Percentiles rank a stretch among this genome's conserved stretches.
Conservation (phyloP, 2,888 invertebrate genomes). For the Chaetoderma sp. region DNA sequence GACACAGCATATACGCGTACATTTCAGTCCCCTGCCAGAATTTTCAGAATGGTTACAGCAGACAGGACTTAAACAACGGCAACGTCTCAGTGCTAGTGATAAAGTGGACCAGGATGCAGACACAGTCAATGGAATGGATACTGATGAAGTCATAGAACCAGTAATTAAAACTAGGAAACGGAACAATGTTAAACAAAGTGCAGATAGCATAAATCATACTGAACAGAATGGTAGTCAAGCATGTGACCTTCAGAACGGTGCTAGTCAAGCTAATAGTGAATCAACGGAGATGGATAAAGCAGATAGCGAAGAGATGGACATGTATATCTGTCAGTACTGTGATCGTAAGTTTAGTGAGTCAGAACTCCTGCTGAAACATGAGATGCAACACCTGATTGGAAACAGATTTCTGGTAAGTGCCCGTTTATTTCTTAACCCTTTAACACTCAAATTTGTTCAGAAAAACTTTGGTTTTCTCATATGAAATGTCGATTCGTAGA, state of each 20-base stretch:
- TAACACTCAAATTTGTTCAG: too few species aligned
- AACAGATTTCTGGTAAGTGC: constrained; percentile 60
- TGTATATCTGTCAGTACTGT: constrained; percentile 62
- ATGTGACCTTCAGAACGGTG: not conserved
- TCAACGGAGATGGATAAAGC: not conserved
- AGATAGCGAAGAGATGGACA: not conserved
- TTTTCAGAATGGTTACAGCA: constrained; percentile 59
- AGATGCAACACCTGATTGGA: constrained; percentile 63
- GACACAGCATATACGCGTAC: constrained; percentile 83
- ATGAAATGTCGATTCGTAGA: too few species aligned
- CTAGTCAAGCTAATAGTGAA: not conserved
- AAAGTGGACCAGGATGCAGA: not conserved
- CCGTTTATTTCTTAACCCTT: too few species aligned
- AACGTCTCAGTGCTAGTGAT: not conserved
- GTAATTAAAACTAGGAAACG: not conserved
- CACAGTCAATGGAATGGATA: not conserved
- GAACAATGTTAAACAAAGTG: not conserved
- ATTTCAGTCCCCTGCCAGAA: constrained; percentile 73
- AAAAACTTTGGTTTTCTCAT: too few species aligned
- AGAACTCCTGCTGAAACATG: constrained; percentile 55
- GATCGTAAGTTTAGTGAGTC: constrained; percentile 57
- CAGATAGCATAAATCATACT: not conserved
- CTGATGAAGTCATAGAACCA: not conserved
- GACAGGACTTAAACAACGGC: constrained; percentile 52
- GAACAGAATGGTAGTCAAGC: not conserved